Conservation (phyloP, 2,888 invertebrate genomes). For the Diplolepis rosae region DNA sequence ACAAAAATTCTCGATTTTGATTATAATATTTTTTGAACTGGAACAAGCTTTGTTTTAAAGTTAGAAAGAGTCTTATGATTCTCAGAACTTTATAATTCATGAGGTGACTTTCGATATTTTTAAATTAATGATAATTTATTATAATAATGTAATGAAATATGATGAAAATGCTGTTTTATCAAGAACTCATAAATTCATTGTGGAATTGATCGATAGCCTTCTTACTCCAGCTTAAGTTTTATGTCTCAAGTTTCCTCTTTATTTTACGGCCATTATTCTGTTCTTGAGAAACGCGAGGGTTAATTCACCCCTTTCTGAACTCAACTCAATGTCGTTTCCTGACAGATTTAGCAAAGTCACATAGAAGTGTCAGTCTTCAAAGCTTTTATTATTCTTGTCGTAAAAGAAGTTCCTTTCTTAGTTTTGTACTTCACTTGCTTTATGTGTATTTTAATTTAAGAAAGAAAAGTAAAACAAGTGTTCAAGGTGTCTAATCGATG, state of each 20-base stretch:
- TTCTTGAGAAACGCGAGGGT: conserved; percentile 5
- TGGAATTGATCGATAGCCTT: background rate
- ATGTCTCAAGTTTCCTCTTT: background rate
- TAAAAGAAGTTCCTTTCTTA: conserved; percentile 11
- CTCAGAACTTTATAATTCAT: no score
- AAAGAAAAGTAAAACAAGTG: background rate
- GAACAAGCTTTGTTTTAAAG: no score
- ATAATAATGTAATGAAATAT: no score
- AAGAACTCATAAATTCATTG: background rate
- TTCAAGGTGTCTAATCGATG: background rate
- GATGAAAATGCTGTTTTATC: no score
- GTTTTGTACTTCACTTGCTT: background rate
- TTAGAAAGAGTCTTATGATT: no score
- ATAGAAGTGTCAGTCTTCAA: conserved; percentile 4
- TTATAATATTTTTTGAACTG: no score
- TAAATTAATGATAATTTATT: no score
- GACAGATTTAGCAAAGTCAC: conserved; percentile 9
- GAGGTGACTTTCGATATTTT: no score
- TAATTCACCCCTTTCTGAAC: conserved; percentile 7
- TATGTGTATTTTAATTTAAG: background rate
- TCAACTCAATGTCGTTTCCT: conserved; percentile 11
- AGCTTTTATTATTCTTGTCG: conserved; percentile 5
- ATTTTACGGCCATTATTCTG: conserved; percentile 10
- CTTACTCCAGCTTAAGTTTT: background rate
- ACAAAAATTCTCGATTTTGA: background rate